Conservation (phyloP, 2,113 vertebrate species). For the Rattus norvegicus region DNA sequence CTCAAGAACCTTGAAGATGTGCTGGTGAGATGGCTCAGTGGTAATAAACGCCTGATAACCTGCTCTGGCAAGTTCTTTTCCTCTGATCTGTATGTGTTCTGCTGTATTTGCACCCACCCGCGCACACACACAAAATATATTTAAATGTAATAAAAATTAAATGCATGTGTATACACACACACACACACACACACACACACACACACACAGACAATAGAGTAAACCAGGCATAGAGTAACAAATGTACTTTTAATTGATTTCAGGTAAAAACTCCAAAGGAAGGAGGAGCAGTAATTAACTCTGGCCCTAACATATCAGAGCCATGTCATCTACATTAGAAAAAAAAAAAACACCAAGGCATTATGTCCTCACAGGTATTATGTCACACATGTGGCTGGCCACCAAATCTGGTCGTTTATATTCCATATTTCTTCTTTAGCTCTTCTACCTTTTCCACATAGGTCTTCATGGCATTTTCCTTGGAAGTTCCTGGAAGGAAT, state of each 20-base stretch:
- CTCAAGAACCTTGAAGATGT: background rate
- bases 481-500: constrained; percentile 89
- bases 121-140: background rate
- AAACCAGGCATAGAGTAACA: constrained; percentile 76
- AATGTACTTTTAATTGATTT: constrained; percentile 85
- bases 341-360: constrained; percentile 77
- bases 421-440: constrained; percentile 91
- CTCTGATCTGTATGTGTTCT: background rate
- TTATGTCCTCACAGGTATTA: constrained; percentile 45
- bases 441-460: constrained; percentile 93
- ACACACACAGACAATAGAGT: background rate
- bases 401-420: constrained; percentile 81
- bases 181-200: no score
- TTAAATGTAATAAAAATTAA: background rate
- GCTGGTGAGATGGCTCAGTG: background rate
- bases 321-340: constrained; percentile 67
- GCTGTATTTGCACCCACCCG: background rate
- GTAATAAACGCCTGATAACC: background rate
- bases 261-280: constrained; percentile 72
- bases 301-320: constrained; percentile 55
- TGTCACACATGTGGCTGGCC: background rate
- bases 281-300: constrained; percentile 51
- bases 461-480: constrained; percentile 91
- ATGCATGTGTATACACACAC: no score
- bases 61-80: no score